Conservation (phyloP, 2,888 invertebrate species). For the Caradrina clavipalpis region DNA sequence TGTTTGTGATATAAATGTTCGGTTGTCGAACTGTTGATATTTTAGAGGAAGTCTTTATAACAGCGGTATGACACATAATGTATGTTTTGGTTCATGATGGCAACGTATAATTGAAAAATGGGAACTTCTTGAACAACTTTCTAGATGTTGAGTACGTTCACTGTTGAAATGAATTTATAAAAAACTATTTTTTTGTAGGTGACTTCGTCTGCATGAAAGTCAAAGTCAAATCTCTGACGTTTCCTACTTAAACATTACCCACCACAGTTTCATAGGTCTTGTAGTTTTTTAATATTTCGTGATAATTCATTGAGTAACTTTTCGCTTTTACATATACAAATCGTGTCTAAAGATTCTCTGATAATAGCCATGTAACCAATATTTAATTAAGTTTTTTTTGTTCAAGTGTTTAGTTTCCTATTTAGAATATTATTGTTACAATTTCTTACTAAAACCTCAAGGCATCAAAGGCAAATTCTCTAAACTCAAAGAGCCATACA, state of each 20-base stretch:
- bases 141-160: not conserved
- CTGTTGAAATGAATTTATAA: not conserved
- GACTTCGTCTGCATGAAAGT: too few species aligned
- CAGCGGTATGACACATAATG: not conserved
- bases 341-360: not conserved
- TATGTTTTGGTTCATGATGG: not conserved
- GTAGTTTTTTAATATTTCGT: too few species aligned
- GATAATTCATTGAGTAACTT: too few species aligned
- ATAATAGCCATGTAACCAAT: not conserved
- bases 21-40: constrained; percentile 42
- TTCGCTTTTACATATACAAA: too few species aligned
- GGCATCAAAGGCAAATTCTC: constrained; percentile 42
- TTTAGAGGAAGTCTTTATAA: constrained; percentile 11
- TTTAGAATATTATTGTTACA: constrained; percentile 1
- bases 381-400: not conserved
- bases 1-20: constrained; percentile 58
- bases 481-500: constrained; percentile 41
- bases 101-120: not conserved
- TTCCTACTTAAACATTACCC: too few species aligned
- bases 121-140: not conserved
- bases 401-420: not conserved
- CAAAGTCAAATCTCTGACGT: too few species aligned
- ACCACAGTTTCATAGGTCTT: too few species aligned
- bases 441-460: constrained; percentile 18
- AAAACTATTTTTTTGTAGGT: too few species aligned